Base-by-base conservation (phyloP, 2,888 invertebrate genomes). In the Clostera curtula region DNA sequence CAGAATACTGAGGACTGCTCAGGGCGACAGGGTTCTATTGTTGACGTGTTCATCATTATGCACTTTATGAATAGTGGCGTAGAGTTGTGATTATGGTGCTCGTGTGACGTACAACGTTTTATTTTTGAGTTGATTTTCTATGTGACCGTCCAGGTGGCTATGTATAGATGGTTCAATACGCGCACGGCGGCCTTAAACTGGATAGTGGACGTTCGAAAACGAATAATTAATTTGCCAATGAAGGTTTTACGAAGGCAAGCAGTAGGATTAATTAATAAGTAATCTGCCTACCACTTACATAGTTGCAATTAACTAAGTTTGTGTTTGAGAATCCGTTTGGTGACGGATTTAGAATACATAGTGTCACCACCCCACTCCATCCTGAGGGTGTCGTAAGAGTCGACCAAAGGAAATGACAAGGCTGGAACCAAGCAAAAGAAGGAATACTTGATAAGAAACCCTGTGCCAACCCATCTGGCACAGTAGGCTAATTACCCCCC, bases 61-160 rank as follows among this genome's bases (percentile, higher is more conserved):
- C 51, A 55, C 65, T 61, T 55, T 80, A 52, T 46, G 38, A 6
- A 2, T 3, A n/a, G 4, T 24, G 24, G 0, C 1, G 29, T 75
- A 79, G 53, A 61, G 79, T 66, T 44, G 39, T 27, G 37, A 57
- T 68, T 74, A 31, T 40, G 23, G 27, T 31, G 18, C 16, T 36
- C 11, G 31, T 17, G 25, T 32, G 29, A 30, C 39, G 47, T 66
- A 53, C 37, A 45, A 59, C 68, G 42, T 56, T 79, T 56, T 67
- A 43, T 44, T 47, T 42, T 34, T 65, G 50, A 57, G 36, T 25
- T 34, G 49, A 59, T 68, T 79, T 74, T 80, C 79, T 82, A 82
- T 82, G 82, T 80, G 80, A 77, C 75, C 72, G 70, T 74, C 80
- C 79, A 80, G 80, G 71, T 82, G 80, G 74, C 80, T 82, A 82